Base-by-base conservation (phyloP, 2,113 vertebrate genomes). In the Lasiurus cinereus region DNA sequence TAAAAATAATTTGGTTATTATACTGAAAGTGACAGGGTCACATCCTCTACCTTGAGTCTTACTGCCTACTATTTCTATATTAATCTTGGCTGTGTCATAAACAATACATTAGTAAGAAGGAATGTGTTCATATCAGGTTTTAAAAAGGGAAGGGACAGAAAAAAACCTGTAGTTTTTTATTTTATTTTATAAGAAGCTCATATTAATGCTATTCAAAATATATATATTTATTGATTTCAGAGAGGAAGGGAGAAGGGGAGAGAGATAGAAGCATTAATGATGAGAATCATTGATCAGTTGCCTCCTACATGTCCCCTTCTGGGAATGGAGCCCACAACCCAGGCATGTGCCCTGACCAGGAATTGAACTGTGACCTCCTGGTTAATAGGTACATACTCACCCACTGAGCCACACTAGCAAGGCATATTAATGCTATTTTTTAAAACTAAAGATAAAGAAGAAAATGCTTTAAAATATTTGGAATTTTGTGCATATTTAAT, bases 381-480 rank as follows among this genome's bases (percentile, higher is more conserved):
- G 5, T 54, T 52, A 14, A 52, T 52, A 52, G 15, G 50, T 52
- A 16, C 52, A 54, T 54, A 15, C 52, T 54, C 52, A 54, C 5
- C 52, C 52, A 54, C 52, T 54, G 52, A 54, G 18, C 52, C 52
- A 54, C 15, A 13, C 52, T 54, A 54, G 52, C 16, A 5, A 19
- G 52, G 5, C 59, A 29, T 64, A 64, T 64, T 64, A 27, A 29
- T 64, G 12, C 39, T 64, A n/a, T 50, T 77, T 84, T 79, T 14
- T 7, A 9, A 27, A 76, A 56, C 52, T 33, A 19, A 93, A 87
- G 21, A 31, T 43, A 59, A 52, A 87, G 6, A 73, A 74, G 4
- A 94, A 79, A 80, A 33, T 96, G 1, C 29, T 67, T 59, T 52
- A 70, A 94, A 84, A 80, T 24, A 2, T 84, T 54, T 76, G 6